phyloP scores from a whole-genome alignment of 2,888 invertebrate genomes.

The Salpingus planirostris region DNA sequence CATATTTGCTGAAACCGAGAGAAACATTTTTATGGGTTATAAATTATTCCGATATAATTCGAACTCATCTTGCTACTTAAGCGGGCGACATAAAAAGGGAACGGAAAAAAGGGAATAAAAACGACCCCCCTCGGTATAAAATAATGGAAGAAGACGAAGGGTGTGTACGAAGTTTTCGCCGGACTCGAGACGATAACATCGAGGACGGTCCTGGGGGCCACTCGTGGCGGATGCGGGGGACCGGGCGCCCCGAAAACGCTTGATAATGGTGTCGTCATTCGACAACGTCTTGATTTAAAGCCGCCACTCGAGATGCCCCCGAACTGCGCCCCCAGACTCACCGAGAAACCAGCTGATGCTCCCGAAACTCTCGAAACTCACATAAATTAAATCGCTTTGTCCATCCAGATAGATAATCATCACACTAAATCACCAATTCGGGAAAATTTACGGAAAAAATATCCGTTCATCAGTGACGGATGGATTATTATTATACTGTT shows the following conservation, averaged over 20 bases:
- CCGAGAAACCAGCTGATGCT: neutral
- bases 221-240: too few relatives aligned
- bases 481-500: too few relatives aligned
- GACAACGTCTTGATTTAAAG: constrained; percentile 32
- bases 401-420: too few relatives aligned
- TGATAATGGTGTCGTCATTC: constrained; percentile 34
- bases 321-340: neutral
- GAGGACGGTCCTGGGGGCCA: constrained; percentile 27
- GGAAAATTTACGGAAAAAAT: too few relatives aligned
- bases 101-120: constrained; percentile 27
- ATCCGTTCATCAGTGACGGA: too few relatives aligned
- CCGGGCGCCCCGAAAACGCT: too few relatives aligned
- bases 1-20: constrained; percentile 9
- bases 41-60: constrained; percentile 26
- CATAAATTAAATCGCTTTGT: neutral
- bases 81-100: constrained; percentile 21
- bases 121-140: too few relatives aligned
- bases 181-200: constrained; percentile 32
- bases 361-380: too few relatives aligned
- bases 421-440: too few relatives aligned
- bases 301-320: neutral
- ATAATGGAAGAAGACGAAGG: constrained; percentile 26
- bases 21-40: constrained; percentile 20
- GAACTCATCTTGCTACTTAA: constrained; percentile 25
- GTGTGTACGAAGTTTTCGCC: constrained; percentile 31